Evolutionary conservation across 2,113 vertebrate genomes (phyloP).

Genomic region (Nanorana parkeri): DNA sequence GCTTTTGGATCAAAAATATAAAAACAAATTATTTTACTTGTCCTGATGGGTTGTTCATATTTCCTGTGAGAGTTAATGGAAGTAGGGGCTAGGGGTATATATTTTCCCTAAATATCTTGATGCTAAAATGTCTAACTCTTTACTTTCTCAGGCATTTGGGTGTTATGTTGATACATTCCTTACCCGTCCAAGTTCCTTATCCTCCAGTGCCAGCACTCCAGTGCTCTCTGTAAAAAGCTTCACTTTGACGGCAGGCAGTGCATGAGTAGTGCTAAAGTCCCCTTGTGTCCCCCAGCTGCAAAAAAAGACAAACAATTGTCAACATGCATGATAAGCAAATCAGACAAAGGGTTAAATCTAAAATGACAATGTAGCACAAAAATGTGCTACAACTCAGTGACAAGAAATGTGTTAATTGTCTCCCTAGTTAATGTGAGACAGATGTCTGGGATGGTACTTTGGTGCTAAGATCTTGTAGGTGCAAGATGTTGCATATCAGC

Average conservation of each 20-base stretch:
- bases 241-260: constrained; percentile 95
- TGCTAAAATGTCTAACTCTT: not conserved
- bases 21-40: too few species aligned
- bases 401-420: constrained; percentile 67
- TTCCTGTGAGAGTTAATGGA: too few species aligned
- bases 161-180: constrained; percentile 55
- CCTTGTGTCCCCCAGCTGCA: constrained; percentile 98
- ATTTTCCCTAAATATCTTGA: too few species aligned
- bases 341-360: constrained; percentile 59
- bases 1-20: too few species aligned
- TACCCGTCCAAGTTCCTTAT: constrained; percentile 97
- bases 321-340: constrained; percentile 37
- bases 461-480: constrained; percentile 17
- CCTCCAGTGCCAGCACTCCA: constrained; percentile 93
- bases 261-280: constrained; percentile 95
- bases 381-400: constrained; percentile 60
- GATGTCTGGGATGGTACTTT: constrained; percentile 60
- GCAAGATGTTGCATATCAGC: constrained; percentile 50
- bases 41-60: too few species aligned
- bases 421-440: constrained; percentile 64
- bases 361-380: constrained; percentile 57
- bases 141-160: not conserved
- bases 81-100: too few species aligned
- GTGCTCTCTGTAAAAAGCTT: constrained; percentile 98
- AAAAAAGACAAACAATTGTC: constrained; percentile 59